Base-by-base conservation (phyloP, 2,888 invertebrate species). In the Agrochola circellaris region DNA sequence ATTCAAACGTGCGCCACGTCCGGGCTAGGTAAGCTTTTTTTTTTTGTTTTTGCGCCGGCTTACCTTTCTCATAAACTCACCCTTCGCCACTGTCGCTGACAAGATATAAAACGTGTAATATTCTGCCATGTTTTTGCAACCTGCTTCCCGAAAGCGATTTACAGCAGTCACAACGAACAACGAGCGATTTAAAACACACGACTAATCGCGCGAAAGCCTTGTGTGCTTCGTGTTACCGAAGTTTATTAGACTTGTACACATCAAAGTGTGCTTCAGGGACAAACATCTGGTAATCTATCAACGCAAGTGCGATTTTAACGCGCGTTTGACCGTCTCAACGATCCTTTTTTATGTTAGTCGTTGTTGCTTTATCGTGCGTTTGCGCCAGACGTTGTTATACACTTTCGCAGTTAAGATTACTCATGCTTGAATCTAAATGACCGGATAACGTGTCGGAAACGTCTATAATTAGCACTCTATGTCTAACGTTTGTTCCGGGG, bases 371-470 rank as follows among this genome's bases (percentile, higher is more conserved):
- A n/a, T 34, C 85, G 34, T 54, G 20, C 56, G 66, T 70, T 62
- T 76, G 73, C 30, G 34, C 73, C 26, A 38, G 38, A 13, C 73
- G 26, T 71, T 72, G 73, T 70, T 72, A 72, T 58, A 69, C 61
- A 76, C 87, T 87, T 88, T 89, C 84, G 75, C 75, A 72, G 64
- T 82, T 67, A 69, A 73, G 60, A 80, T 84, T 79, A 83, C 68
- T 82, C 82, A 77, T 73, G 86, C 81, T 79, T 85, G 79, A 85
- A 87, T 87, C 65, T 84, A 70, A 80, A 87, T 62, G 70, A 74
- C 75, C 84, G 77, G 78, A 82, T 75, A 81, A 75, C 71, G 76
- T 77, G 82, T 75, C 83, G 84, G 80, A 87, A 86, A 75, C 80
- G 58, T 76, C 70, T 64, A 73, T 83, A 75, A 86, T 83, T 86